Base-by-base conservation (phyloP, 2,797 vertebrate species). In the Helarctos malayanus region DNA sequence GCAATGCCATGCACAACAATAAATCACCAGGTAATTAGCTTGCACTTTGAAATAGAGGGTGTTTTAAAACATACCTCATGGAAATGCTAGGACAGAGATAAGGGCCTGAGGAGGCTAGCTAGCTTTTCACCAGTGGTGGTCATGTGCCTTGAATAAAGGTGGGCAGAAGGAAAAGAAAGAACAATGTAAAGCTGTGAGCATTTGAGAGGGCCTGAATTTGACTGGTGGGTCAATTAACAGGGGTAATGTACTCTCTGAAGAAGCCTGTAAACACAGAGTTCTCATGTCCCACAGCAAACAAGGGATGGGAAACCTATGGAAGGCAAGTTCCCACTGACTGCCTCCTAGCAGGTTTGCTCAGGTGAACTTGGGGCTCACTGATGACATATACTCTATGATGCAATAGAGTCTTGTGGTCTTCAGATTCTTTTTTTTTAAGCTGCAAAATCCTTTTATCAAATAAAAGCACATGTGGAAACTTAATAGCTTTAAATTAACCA, bases 31-130 rank as follows among this genome's bases (percentile, higher is more conserved):
- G 65, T 73, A 68, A 92, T 78, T 90, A 65, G 75, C n/a, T 32
- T 89, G 73, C 54, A 92, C 69, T 92, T 73, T 94, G 75, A 92
- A 89, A 68, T 71, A 85, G 47, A 94, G 11, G n/a, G 15, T 68
- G 75, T 54, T 83, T 95, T 83, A 90, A 90, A 83, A 87, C 27
- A 65, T 15, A 57, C 25, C 49, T 97, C 29, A 11, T n/a, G 78
- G 75, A 86, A 80, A 35, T 78, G 73, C 69, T 35, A 76, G 75
- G n/a, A 32, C 49, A 95, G 52, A 89, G 79, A 57, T 35, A 89
- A 81, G 15, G 54, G 45, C 19, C 47, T 75, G n/a, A 78, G 38
- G 47, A 82, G 19, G 71, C 14, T 29, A 73, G 80, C 29, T 73
- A 54, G 25, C n/a, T 61, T 95, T 63, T 81, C 35, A 84, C 38